Base-by-base conservation (phyloP, 2,888 invertebrate species). In the Stenolophus ochropezus region DNA sequence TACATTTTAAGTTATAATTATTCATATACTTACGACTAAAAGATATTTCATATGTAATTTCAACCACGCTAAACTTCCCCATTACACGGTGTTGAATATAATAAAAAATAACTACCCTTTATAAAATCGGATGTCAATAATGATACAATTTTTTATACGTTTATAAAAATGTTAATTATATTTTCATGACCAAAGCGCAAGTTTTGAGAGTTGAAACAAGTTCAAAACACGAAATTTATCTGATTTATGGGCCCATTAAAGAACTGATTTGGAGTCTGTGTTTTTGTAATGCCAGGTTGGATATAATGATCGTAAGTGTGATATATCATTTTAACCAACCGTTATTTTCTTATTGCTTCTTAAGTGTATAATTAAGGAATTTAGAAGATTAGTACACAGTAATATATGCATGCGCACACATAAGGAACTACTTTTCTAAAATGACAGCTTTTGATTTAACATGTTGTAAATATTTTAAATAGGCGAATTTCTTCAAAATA, bases 301-400 rank as follows among this genome's bases (percentile, higher is more conserved):
- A 1, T 42, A 11, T 42, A 42, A 42, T 51, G 16, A 51, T 51
- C 51, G 14, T 51, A 16, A 16, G 18, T 51, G 51, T 51, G 51
- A 51, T 51, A 51, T 21, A 21, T 56, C 56, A 56, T 56, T 56
- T 56, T 56, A 18, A 56, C 11, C 18, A 56, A 56, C 56, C 18
- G 56, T 56, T 56, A 56, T 56, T 20, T 56, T 56, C 21, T 21
- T 56, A 56, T 56, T 56, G 20, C 11, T 8, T 56, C 14, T 56
- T 56, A 56, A 56, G 6, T 56, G 18, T 56, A 56, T 56, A 56
- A 56, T 56, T 56, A 56, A 20, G 21, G 56, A 20, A 56, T 56
- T 56, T 56, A 20, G 56, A 56, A 56, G 56, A 56, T 56, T 16
- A 56, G 20, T 56, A 56, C 20, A 3, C 18, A 11, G 5, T 56